Base-by-base conservation (phyloP, 2,113 vertebrate species). In the Pomatorhinus ruficollis region DNA sequence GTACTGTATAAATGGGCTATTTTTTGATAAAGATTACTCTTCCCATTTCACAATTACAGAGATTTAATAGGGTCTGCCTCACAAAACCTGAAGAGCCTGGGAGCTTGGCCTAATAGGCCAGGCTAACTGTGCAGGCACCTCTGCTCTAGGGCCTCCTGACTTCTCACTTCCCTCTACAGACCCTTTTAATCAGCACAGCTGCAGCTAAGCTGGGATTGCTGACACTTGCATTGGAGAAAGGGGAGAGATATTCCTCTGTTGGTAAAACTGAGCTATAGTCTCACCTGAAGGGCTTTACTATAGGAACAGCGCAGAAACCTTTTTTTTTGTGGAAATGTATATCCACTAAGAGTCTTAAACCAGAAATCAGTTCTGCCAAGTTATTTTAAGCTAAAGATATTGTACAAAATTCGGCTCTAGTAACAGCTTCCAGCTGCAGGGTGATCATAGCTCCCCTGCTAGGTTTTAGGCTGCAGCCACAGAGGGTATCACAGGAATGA, bases 241-340 rank as follows among this genome's bases (percentile, higher is more conserved):
- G 16, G 14, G 5, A 74, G 20, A 66, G 45, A 35, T 3, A 33
- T 85, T 60, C 4, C 6, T n/a, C n/a, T 65, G 30, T 3, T 53
- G 37, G 54, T 82, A 60, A 89, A 71, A 25, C 28, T 42, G 40
- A 74, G 11, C 12, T 83, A 28, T 42, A 7, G 24, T 79, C 3
- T 40, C 8, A 75, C 27, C 37, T 56, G 20, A 45, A 61, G 20
- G 13, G 5, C 10, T 64, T 93, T 79, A 47, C 35, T 69, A 21
- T 1, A 61, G 28, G 21, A 23, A 50, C 9, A 80, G 24, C 2
- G 22, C 1, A 31, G 57, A 64, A 4, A 1, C 18, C 0, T 18
- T 42, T 45, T 35, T 42, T 52, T 59, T 63, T 18, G 31, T 57
- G 37, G 11, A 12, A 31, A 40, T 4, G 8, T 30, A 20, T 35